These are phyloP conservation scores for Parauchenoglanis punctatus DNA, from an alignment of 2,797 vertebrate genomes.

Conservation along the genomic window DNA sequence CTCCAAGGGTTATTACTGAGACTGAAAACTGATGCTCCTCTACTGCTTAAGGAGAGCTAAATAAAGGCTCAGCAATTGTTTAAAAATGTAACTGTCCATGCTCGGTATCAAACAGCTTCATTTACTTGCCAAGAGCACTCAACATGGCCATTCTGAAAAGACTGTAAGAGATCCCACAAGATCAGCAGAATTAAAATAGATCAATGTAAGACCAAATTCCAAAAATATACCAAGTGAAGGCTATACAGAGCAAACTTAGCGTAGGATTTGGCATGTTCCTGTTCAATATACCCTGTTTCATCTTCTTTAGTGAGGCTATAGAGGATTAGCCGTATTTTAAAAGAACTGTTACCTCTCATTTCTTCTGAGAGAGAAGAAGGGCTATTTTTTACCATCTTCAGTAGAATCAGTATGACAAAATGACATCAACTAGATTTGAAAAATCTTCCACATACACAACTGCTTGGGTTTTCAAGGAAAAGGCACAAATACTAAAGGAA, in stretches of 20 bases:
- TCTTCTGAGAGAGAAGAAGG: background rate
- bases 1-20: background rate
- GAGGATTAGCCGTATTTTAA: background rate
- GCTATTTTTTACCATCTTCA: background rate
- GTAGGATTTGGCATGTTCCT: background rate
- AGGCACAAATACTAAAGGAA: background rate
- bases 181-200: background rate
- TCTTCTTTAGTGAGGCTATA: background rate
- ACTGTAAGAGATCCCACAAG: background rate
- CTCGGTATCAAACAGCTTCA: background rate
- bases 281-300: background rate
- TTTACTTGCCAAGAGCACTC: background rate
- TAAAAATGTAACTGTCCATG: background rate
- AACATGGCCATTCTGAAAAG: background rate
- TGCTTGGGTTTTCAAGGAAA: background rate
- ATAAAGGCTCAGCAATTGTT: slow-evolving; percentile 1
- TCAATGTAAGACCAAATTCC: background rate
- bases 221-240: background rate
- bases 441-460: background rate
- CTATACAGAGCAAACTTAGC: background rate
- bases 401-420: background rate
- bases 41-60: background rate
- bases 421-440: background rate
- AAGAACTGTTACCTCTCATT: background rate
- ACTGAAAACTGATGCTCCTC: background rate